These are phyloP conservation scores for Cristatella mucedo DNA, from an alignment of 2,888 invertebrate genomes.

Conservation along the genomic window DNA sequence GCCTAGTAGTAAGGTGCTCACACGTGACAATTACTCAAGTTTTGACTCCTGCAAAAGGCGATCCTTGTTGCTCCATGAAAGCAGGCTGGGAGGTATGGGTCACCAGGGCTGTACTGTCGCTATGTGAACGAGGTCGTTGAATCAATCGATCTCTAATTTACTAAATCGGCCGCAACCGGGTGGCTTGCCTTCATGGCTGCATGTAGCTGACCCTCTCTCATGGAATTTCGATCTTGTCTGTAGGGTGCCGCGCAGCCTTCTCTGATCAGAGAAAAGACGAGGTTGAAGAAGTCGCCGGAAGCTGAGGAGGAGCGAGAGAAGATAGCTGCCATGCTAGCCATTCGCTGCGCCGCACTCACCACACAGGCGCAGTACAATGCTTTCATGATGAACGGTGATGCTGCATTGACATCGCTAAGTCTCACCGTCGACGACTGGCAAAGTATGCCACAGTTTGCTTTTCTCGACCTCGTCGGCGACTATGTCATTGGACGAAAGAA, in stretches of 20 bases:
- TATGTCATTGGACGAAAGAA: conserved; percentile 35
- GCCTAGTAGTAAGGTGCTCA: too few species aligned
- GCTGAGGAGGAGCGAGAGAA: conserved; percentile 21
- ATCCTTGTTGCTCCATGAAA: too few species aligned
- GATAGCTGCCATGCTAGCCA: conserved; percentile 27
- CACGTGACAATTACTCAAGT: too few species aligned
- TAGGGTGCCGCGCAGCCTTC: too few species aligned
- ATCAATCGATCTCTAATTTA: background rate
- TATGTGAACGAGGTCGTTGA: too few species aligned
- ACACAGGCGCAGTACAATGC: conserved; percentile 24
- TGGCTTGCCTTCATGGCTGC: too few species aligned
- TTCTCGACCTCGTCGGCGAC: conserved; percentile 27
- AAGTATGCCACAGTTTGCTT: conserved; percentile 28
- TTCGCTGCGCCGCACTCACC: conserved; percentile 28
- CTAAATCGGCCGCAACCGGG: background rate
- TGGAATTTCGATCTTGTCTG: too few species aligned
- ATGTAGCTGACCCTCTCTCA: too few species aligned
- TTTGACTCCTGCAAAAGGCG: too few species aligned
- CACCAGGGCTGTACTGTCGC: too few species aligned
- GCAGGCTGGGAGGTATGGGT: too few species aligned
- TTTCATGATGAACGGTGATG: conserved; percentile 23
- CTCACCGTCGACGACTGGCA: conserved; percentile 17
- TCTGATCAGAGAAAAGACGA: conserved; percentile 5
- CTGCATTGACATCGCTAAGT: conserved; percentile 19
- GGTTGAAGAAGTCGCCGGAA: conserved; percentile 15